Percentiles rank a stretch among this genome's conserved stretches.
phyloP scores from a whole-genome alignment of 2,888 invertebrate species.

The Eretmocerus hayati region DNA sequence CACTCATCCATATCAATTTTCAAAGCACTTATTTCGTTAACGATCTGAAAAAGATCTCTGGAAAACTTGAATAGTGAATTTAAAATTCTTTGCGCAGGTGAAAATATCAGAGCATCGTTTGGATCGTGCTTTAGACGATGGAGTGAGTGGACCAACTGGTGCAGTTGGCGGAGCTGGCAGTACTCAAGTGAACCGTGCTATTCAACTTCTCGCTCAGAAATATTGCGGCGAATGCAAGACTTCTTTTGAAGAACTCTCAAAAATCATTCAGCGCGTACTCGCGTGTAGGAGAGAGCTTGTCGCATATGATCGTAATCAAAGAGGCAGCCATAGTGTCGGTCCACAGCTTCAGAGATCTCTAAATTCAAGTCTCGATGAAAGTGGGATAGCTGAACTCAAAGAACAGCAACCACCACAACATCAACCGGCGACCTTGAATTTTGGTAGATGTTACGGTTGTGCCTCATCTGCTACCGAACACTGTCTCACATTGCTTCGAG shows the following conservation, averaged over 20 bases:
- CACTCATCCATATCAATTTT: too few relatives aligned
- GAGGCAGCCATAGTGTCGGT: constrained; percentile 52
- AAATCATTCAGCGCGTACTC: constrained; percentile 81
- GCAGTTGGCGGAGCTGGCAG: constrained; percentile 49
- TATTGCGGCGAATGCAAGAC: constrained; percentile 93
- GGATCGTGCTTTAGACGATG: constrained; percentile 57
- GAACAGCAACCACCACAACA: constrained; percentile 24
- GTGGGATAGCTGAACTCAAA: not conserved
- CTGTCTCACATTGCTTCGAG: constrained; percentile 83
- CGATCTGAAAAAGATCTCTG: too few relatives aligned
- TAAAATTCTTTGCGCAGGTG: constrained; percentile 44
- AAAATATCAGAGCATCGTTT: constrained; percentile 82
- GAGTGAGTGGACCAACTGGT: constrained; percentile 42
- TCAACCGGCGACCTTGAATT: constrained; percentile 32
- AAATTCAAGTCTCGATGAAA: not conserved
- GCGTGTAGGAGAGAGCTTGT: constrained; percentile 87
- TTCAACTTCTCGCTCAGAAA: constrained; percentile 88
- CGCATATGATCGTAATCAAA: constrained; percentile 80
- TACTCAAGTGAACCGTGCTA: constrained; percentile 79
- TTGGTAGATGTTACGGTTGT: constrained; percentile 77
- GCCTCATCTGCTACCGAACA: constrained; percentile 89
- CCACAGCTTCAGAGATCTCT: constrained; percentile 9
- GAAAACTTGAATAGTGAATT: too few relatives aligned
- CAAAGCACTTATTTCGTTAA: too few relatives aligned
- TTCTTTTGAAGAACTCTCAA: constrained; percentile 90